phyloP scores from a whole-genome alignment of 2,113 vertebrate species.

The Epinephelus fuscoguttatus region DNA sequence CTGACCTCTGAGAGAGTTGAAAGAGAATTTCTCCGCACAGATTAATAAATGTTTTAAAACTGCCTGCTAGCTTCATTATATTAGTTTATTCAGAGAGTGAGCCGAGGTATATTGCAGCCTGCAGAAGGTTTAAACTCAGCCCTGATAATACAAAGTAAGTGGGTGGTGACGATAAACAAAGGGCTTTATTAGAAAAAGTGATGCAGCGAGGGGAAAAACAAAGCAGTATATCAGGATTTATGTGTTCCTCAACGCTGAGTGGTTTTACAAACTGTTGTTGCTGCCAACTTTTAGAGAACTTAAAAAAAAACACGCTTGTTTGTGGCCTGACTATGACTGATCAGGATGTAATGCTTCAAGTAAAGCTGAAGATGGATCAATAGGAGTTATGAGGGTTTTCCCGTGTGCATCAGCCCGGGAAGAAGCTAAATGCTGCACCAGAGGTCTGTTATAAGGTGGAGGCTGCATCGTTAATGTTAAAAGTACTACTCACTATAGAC shows the following conservation, averaged over 20 bases:
- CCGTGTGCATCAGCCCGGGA: background rate
- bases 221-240: background rate
- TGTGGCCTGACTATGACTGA: background rate
- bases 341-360: constrained; percentile 25
- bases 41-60: constrained; percentile 23
- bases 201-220: background rate
- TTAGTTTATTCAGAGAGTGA: background rate
- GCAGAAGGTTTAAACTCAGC: background rate
- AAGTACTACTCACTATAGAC: background rate
- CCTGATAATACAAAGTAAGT: constrained; percentile 2
- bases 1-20: constrained; percentile 23
- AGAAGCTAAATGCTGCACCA: background rate
- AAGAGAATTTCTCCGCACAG: constrained; percentile 8
- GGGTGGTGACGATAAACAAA: constrained; percentile 2
- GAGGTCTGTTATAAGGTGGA: background rate
- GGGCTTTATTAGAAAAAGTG: constrained; percentile 8
- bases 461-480: background rate
- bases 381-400: constrained; percentile 1
- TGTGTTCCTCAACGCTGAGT: background rate
- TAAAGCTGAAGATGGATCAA: background rate
- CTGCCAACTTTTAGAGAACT: background rate
- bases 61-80: constrained; percentile 9
- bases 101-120: background rate
- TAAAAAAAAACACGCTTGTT: constrained; percentile 4
- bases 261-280: constrained; percentile 3